Conservation (phyloP, 2,797 vertebrate species). For the Moxostoma hubbsi region DNA sequence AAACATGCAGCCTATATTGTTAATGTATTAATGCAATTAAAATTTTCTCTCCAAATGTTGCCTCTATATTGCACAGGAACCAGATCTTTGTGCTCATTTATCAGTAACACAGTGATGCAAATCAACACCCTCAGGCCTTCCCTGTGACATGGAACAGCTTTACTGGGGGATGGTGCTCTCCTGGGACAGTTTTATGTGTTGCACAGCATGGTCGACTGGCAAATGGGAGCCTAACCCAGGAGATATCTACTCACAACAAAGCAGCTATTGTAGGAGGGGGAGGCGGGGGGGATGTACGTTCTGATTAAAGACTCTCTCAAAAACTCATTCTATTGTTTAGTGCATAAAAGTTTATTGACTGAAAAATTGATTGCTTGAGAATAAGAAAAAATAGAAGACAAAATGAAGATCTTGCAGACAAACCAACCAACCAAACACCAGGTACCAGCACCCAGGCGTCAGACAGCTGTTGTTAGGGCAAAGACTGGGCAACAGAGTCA, state of each 20-base stretch:
- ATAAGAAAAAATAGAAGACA: slow-evolving; percentile 5
- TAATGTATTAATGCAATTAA: slow-evolving; percentile 8
- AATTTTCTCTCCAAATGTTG: background rate
- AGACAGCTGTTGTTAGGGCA: too few relatives aligned
- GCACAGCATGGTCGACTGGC: slow-evolving; percentile 56
- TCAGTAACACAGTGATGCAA: slow-evolving; percentile 36
- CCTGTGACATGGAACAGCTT: slow-evolving; percentile 60
- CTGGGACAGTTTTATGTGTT: slow-evolving; percentile 58
- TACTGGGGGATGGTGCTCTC: slow-evolving; percentile 61
- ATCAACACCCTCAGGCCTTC: slow-evolving; percentile 62
- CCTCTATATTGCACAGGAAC: background rate
- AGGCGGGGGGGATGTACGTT: too few relatives aligned
- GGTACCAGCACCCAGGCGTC: background rate
- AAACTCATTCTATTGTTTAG: slow-evolving; percentile 20
- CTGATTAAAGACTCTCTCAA: slow-evolving; percentile 26
- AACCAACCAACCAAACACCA: background rate
- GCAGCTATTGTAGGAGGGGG: slow-evolving; percentile 35
- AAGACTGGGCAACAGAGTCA: background rate
- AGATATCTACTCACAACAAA: slow-evolving; percentile 52
- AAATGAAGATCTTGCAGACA: background rate
- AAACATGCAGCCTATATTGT: slow-evolving; percentile 18
- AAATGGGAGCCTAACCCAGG: slow-evolving; percentile 58
- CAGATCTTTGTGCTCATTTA: slow-evolving; percentile 48
- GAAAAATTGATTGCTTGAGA: slow-evolving; percentile 31
- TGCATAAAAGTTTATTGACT: slow-evolving; percentile 19